Evolutionary conservation across 64 coral and sea anemone genomes (phyloP), one percentile per base, ranked within the genome.

Genomic region (Actinia equina): DNA sequence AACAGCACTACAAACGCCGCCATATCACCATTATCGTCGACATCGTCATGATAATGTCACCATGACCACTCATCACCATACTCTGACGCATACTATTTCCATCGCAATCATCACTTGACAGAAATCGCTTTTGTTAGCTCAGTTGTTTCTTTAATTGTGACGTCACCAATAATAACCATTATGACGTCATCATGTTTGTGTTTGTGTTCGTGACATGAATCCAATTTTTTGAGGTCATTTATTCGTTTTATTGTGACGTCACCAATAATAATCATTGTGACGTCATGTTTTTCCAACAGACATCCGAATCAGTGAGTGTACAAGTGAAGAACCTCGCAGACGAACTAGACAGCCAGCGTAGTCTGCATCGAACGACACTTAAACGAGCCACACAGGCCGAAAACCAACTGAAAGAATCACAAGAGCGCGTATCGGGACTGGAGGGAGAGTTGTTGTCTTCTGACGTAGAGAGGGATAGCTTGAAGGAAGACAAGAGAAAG

Each of bases 401-500:
- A 52, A 86, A 69, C 22, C 97, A 88, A 60, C 82, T 99, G 1
- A 99, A 91, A 83, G 97, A 99, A n/a, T 84, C 71, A 59, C 76
- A 90, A 46, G 93, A 99, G 27, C 67, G 97, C 85, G 87, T 89
- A 7, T 91, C 89, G 12, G 97, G 93, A 2, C 94, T 99, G 42
- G 97, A 99, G 46, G 93, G 97, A 27, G 93, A 99, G 25, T 82
- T 99, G 11, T 82, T 99, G 14, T 91, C 97, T 6, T 95, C 93
- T 77, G 97, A 99, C 80, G 97, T 99, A 17, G 97, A 99, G 82
- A 92, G 97, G 82, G 97, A 99, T 83, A 78, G 85, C 6, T 57
- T 99, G 22, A 95, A 92, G 59, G 91, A 99, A 26, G 97, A 95
- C 44, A 95, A 92, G 77, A 88, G 88, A 86, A 99, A 99, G 90